phyloP scores from a whole-genome alignment of 2,888 invertebrate species.

The Oscheius sp. region DNA sequence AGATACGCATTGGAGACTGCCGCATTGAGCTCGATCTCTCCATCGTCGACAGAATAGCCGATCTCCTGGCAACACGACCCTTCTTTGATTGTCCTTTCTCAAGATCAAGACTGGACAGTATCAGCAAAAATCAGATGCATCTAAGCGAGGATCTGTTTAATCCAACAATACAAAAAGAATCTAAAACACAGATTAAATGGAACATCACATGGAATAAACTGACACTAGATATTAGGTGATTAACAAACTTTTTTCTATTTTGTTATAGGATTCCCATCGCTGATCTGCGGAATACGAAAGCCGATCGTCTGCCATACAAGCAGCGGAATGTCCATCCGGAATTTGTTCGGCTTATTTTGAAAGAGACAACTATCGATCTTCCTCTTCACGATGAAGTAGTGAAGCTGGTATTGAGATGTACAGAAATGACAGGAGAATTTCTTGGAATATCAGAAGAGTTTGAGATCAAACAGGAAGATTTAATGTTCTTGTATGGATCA shows the following conservation, averaged over 20 bases:
- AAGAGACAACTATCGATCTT: conserved; percentile 44
- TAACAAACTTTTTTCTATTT: background rate
- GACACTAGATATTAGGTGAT: conserved; percentile 36
- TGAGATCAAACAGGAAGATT: conserved; percentile 30
- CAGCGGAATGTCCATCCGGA: conserved; percentile 60
- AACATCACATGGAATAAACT: conserved; percentile 36
- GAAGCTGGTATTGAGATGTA: conserved; percentile 28
- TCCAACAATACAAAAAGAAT: conserved; percentile 20
- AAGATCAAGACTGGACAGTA: background rate
- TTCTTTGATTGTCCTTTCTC: conserved; percentile 38
- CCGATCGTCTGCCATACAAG: conserved; percentile 39
- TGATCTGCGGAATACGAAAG: conserved; percentile 48
- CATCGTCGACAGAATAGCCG: conserved; percentile 56
- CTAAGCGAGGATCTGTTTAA: conserved; percentile 37
- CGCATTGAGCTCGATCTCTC: conserved; percentile 61
- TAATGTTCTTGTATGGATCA: conserved; percentile 32
- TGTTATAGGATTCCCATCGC: conserved; percentile 51
- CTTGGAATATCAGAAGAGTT: conserved; percentile 29
- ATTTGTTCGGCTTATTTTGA: conserved; percentile 48
- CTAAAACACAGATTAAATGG: conserved; percentile 6
- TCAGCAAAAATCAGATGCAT: conserved; percentile 18
- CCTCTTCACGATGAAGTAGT: conserved; percentile 32
- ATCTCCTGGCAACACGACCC: conserved; percentile 41
- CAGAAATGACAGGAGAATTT: conserved; percentile 37
- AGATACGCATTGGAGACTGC: conserved; percentile 44